These are phyloP conservation scores for Holothuria leucospilota DNA, from an alignment of 53 echinoderm and acorn worm genomes.

Conservation along the genomic window DNA sequence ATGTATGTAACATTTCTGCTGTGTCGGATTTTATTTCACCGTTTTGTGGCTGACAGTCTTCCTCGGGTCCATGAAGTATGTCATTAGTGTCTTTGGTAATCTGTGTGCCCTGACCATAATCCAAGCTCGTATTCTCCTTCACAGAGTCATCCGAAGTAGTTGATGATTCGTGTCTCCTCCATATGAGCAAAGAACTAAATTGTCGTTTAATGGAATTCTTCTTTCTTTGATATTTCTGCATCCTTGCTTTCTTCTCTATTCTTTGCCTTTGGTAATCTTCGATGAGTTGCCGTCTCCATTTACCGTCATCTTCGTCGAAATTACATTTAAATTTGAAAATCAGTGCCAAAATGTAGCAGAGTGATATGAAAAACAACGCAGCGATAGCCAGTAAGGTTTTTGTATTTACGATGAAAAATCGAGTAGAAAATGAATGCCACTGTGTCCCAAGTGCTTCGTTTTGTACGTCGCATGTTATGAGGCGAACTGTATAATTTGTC, in stretches of 20 bases:
- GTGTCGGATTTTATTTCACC: no score
- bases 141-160: no score
- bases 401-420: constrained; percentile 2
- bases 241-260: not conserved
- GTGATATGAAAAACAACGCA: not conserved
- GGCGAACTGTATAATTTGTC: constrained; percentile 31
- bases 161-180: not conserved
- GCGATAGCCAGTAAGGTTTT: not conserved
- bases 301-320: constrained; percentile 20
- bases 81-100: no score
- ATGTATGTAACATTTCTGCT: no score
- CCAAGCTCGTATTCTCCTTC: no score
- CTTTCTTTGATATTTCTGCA: not conserved
- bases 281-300: not conserved
- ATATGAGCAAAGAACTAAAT: constrained; percentile 13
- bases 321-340: constrained; percentile 10
- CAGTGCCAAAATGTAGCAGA: constrained; percentile 24
- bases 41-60: no score
- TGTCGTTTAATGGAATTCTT: constrained; percentile 17
- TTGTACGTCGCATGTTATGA: not conserved
- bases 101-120: no score
- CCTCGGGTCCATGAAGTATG: no score
- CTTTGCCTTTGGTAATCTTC: constrained; percentile 14
- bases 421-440: constrained; percentile 23
- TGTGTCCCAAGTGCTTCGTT: not conserved